Base-by-base conservation (phyloP, 2,888 invertebrate genomes). In the Parnassius orleans region DNA sequence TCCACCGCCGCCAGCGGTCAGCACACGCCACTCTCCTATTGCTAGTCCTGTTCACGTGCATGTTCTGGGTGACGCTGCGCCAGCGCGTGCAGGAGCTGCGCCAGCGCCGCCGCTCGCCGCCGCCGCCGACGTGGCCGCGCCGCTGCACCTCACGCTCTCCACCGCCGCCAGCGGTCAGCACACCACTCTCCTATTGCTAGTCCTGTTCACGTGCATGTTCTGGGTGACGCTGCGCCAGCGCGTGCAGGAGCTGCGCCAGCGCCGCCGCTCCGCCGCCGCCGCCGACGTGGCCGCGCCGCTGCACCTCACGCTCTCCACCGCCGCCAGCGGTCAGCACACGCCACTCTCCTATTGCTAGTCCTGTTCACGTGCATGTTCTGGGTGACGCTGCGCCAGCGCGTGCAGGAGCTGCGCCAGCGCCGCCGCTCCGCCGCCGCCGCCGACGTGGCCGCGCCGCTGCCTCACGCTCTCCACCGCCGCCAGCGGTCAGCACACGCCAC, bases 21-120 rank as follows among this genome's bases (percentile, higher is more conserved):
- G 46, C 43, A 11, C 43, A 10, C 3, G 10, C 43, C 43, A 9
- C 43, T 43, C 43, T 10, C 2, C 43, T 43, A 1, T 43, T 10
- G 19, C 19, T 19, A 15, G 15, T 15, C 15, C 83, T 96, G 61
- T 98, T 97, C 87, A 96, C 97, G 57, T 93, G 96, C 62, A 97
- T 98, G 96, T 98, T 99, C 89, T 98, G 98, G 98, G 95, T 98
- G 70, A 98, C 98, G 11, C 91, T 99, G 81, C 93, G 98, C 11
- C 98, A 99, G 84, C 96, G 95, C 80, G 94, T 96, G 76, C 95
- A 96, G 73, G 98, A 98, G 85, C 92, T 95, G 66, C 92, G 93
- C 61, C 93, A 94, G 67, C 92, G 94, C 10, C 92, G 93, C 44
- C 94, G 94, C 69, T 93, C 19, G 93, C 94, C 57, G 93, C 94